Evolutionary conservation across 1,140 invertebrate species (phyloP), one percentile per base, ranked within the genome.

Genomic region (Drosophila simulans): DNA sequence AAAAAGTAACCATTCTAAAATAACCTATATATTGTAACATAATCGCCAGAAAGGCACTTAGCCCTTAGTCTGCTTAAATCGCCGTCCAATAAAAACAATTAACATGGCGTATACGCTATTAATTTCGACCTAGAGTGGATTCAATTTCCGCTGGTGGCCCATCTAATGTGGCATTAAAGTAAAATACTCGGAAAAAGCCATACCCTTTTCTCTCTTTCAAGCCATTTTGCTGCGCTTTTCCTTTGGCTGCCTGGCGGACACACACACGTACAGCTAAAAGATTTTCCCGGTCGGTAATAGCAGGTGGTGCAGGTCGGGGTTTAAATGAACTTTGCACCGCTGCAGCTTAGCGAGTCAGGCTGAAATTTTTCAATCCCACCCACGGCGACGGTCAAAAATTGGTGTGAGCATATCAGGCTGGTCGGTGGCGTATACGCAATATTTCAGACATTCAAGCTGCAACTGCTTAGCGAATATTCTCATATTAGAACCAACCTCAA

Each of bases 281-380:
- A 57, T 71, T 70, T 73, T 74, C 51, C 71, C 35, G 25, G 35
- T 31, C 52, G 55, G 25, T 45, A 52, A 56, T 62, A 53, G 58
- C 71, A 74, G 70, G 70, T 72, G 60, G 43, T 60, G 40, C 56
- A 17, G 71, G 59, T 70, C 42, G 69, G 51, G 31, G 52, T 74
- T 74, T 54, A 74, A 74, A 74, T 74, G 71, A 74, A 74, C 69
- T 74, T 74, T 74, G 70, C 58, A 52, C 70, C 40, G 52, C 51
- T 51, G 52, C 45, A 55, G 58, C 71, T 74, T 74, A 74, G 71
- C 71, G 51, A 74, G 69, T 63, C 69, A 56, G 27, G 71, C 51
- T 40, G 57, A 63, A 55, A 17, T 48, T 55, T 34, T 15, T 22
- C 27, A 11, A 35, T 40, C 31, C 63, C 64, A 13, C 52, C 37